Base-by-base conservation (phyloP, 2,888 invertebrate species). In the Leucophenga maculata region DNA sequence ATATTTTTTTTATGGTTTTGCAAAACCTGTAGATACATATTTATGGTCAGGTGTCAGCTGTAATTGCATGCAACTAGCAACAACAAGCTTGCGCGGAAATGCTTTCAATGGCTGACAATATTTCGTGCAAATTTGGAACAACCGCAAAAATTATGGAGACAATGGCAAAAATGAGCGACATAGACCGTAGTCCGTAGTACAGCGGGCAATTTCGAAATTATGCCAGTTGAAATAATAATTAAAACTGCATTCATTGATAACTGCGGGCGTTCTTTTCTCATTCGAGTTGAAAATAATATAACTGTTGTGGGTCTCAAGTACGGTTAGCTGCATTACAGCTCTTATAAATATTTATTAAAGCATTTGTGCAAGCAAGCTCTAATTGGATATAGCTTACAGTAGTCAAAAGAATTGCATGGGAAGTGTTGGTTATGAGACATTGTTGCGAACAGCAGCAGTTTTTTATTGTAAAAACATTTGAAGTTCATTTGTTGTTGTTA, bases 1-100 rank as follows among this genome's bases (percentile, higher is more conserved):
- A 60, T 18, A 60, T 39, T 60, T 60, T 60, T 60, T 60, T 60
- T 60, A 60, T 60, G 39, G 39, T 60, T 39, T 60, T 60, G 60
- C 39, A 60, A 60, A 39, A 16, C n/a, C 11, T 39, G 11, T 39
- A 3, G 39, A 39, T 39, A 39, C 39, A 6, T 32, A 32, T 60
- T 60, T 39, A 60, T 39, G 60, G 39, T 39, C 44, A 60, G 32
- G 14, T 39, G 18, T 39, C 60, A 60, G 60, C 39, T 60, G 60
- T 39, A 60, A 39, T 18, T 54, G 39, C 16, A 18, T 32, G 32
- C 26, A 26, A n/a, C n/a, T n/a, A n/a, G 8, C 32, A 8, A 32
- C 32, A 32, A 39, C 39, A 39, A 39, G 8, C 11, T 8, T 39
- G 39, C 39, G 11, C 11, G 11, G 11, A 39, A 39, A 39, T 8